These are phyloP conservation scores for Beroe ovata DNA, from an alignment of 37 sponge, comb jelly and placozoan species.

Conservation along the genomic window DNA sequence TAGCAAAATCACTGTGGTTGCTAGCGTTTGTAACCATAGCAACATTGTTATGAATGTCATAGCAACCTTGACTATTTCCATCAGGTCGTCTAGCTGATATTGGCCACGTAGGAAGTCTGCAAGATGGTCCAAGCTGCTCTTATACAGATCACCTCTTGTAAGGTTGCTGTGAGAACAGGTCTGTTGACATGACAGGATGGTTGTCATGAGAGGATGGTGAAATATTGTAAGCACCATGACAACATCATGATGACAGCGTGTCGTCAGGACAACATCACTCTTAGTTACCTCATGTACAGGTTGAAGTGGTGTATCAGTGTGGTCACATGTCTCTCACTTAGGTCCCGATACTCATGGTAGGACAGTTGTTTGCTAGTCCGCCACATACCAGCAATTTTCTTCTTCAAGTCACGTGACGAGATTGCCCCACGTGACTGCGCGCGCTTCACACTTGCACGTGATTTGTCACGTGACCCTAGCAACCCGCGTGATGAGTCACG, in stretches of 20 bases:
- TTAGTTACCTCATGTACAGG: slow-evolving; percentile 27
- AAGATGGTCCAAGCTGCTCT: slow-evolving; percentile 35
- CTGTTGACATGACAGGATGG: background rate
- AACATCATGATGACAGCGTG: no score
- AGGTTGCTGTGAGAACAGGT: slow-evolving; percentile 22
- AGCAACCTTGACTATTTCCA: slow-evolving; percentile 41
- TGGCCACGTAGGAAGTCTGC: slow-evolving; percentile 34
- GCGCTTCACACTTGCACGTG: background rate
- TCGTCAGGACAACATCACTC: background rate
- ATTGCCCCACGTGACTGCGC: slow-evolving; percentile 7
- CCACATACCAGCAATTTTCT: slow-evolving; percentile 18
- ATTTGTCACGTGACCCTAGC: background rate
- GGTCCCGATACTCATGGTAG: background rate
- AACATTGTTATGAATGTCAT: no score
- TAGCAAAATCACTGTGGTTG: background rate
- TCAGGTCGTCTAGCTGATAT: slow-evolving; percentile 56
- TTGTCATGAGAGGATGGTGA: background rate
- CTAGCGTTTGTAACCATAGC: background rate
- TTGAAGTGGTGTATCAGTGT: slow-evolving; percentile 15
- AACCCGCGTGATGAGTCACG: background rate
- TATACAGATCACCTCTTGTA: slow-evolving; percentile 26
- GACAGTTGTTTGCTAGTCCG: background rate
- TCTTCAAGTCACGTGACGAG: slow-evolving; percentile 39
- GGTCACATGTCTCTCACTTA: slow-evolving; percentile 4
- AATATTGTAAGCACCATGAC: no score